Conservation (phyloP, 2,888 invertebrate genomes). For the Lochmaea capreae region DNA sequence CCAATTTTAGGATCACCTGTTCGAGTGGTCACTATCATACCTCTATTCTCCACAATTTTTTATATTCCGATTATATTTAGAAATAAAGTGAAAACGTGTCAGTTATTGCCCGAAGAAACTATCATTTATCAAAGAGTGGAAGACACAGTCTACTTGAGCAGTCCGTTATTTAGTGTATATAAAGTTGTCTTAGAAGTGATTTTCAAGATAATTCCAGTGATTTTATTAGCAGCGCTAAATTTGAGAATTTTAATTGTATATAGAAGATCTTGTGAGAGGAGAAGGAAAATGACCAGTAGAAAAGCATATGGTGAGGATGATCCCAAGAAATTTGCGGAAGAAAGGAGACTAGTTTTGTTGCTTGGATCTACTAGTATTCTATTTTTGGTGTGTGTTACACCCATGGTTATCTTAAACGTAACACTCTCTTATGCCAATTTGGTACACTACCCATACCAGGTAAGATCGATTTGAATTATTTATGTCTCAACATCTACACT, state of each 20-base stretch:
- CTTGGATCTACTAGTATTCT: slow-evolving; percentile 76
- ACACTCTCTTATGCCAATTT: slow-evolving; percentile 74
- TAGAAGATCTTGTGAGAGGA: slow-evolving; percentile 73
- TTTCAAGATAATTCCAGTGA: slow-evolving; percentile 77
- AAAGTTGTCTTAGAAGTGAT: slow-evolving; percentile 74
- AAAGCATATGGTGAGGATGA: slow-evolving; percentile 72
- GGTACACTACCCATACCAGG: slow-evolving; percentile 74
- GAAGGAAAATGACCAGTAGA: slow-evolving; percentile 75
- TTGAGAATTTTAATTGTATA: slow-evolving; percentile 76
- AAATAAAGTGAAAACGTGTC: slow-evolving; percentile 68
- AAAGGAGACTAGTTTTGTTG: slow-evolving; percentile 73
- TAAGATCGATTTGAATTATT: slow-evolving; percentile 53
- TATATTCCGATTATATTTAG: slow-evolving; percentile 78
- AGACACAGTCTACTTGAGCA: slow-evolving; percentile 58
- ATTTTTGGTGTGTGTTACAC: slow-evolving; percentile 77
- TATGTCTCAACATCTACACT: no score
- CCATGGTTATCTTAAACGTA: slow-evolving; percentile 78
- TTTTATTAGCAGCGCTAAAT: slow-evolving; percentile 75
- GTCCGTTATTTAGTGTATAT: slow-evolving; percentile 67
- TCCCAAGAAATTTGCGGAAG: slow-evolving; percentile 75
- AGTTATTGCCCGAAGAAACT: slow-evolving; percentile 65
- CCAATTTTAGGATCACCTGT: slow-evolving; percentile 73
- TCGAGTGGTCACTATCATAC: slow-evolving; percentile 74
- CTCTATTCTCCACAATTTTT: slow-evolving; percentile 73
- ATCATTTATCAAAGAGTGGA: slow-evolving; percentile 69